Conservation (phyloP, 2,113 vertebrate genomes). For the Boulengeromyrus knoepffleri region DNA sequence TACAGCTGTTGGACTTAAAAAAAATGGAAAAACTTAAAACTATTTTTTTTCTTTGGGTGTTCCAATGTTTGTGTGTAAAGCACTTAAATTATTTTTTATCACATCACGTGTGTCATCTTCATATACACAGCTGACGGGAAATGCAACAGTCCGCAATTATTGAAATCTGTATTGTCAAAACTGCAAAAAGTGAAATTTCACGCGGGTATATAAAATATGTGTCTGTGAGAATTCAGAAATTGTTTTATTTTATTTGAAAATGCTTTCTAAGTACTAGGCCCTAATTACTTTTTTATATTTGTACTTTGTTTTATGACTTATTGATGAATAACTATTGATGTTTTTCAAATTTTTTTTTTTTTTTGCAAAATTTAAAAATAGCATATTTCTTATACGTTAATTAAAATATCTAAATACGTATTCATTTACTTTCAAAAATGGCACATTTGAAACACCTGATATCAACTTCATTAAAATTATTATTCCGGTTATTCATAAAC, state of each 20-base stretch:
- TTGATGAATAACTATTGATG: not conserved
- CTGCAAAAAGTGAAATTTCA: not conserved
- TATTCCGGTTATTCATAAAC: not conserved
- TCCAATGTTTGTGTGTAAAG: not conserved
- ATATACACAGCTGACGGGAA: not conserved
- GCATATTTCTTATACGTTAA: not conserved
- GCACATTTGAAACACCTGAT: not conserved
- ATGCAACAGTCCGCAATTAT: not conserved
- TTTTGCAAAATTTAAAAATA: not conserved
- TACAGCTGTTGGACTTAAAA: not conserved
- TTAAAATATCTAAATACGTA: not conserved
- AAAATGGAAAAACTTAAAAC: not conserved
- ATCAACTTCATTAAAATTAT: not conserved
- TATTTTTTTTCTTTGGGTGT: not conserved
- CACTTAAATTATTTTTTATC: not conserved
- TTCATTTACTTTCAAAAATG: not conserved
- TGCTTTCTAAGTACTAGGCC: not conserved
- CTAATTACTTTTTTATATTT: no score
- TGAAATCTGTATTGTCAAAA: not conserved
- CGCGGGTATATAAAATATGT: not conserved
- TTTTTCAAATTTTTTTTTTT: not conserved
- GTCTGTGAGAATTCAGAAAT: not conserved
- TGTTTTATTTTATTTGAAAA: no score
- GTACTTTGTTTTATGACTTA: not conserved
- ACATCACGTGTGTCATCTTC: not conserved